Evolutionary conservation across 2,888 invertebrate genomes (phyloP).

Genomic region (Busseola fusca): DNA sequence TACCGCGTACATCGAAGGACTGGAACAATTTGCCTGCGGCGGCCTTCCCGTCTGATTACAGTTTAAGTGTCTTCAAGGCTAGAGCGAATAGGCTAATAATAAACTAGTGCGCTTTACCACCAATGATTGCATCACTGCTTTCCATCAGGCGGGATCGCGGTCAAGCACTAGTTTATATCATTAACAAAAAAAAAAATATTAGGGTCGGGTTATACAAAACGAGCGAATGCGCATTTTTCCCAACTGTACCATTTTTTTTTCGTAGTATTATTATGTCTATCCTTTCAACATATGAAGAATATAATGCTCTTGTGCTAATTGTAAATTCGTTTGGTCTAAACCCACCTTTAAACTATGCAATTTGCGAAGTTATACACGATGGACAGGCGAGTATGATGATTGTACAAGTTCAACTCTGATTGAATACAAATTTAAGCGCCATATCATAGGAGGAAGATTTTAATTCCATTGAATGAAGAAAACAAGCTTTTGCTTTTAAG

Average conservation of each 20-base stretch:
- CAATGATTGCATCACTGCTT: too few relatives aligned
- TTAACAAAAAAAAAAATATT: too few relatives aligned
- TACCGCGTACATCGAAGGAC: too few relatives aligned
- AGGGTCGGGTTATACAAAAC: background rate
- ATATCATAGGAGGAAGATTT: conserved; percentile 1
- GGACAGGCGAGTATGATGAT: background rate
- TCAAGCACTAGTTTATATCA: too few relatives aligned
- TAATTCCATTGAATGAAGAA: conserved; percentile 1
- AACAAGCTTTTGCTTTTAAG: conserved; percentile 28
- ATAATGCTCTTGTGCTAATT: background rate
- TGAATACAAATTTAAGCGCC: conserved; percentile 22
- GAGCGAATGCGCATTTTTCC: background rate
- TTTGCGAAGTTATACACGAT: background rate
- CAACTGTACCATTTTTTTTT: background rate
- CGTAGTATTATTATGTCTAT: background rate
- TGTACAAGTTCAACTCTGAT: background rate
- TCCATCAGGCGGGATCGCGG: too few relatives aligned
- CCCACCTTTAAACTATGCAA: background rate
- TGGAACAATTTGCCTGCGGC: too few relatives aligned
- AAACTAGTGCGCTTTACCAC: too few relatives aligned
- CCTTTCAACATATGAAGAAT: background rate
- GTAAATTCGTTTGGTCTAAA: background rate
- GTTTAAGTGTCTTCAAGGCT: too few relatives aligned
- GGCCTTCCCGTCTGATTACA: too few relatives aligned
- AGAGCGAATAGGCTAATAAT: too few relatives aligned